These are phyloP conservation scores for Bovichtus diacanthus DNA, from an alignment of 2,797 vertebrate genomes.

Conservation along the genomic window DNA sequence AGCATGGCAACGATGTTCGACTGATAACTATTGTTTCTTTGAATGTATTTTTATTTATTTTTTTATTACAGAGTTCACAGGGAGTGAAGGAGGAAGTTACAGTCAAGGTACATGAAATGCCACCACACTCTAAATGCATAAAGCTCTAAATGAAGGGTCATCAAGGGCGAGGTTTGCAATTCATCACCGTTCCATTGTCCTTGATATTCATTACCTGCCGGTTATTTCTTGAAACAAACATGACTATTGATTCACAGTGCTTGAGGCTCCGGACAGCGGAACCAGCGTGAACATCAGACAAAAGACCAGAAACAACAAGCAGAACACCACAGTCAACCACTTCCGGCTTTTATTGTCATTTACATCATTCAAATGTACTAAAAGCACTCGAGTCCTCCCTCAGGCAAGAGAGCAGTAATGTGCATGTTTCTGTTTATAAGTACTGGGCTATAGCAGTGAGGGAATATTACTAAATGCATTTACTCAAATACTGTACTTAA, in stretches of 20 bases:
- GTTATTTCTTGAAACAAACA: constrained; percentile 31
- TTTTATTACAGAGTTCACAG: no score
- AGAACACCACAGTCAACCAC: not conserved
- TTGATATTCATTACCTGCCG: constrained; percentile 25
- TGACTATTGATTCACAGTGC: constrained; percentile 24
- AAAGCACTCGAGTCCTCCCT: not conserved
- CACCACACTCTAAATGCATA: not conserved
- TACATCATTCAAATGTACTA: not conserved
- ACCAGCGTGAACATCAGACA: constrained; percentile 28
- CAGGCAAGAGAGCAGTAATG: not conserved
- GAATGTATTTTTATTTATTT: no score
- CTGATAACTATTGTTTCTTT: no score
- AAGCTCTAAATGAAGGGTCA: not conserved
- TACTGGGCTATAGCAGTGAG: not conserved
- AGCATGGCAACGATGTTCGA: no score
- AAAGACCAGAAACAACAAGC: constrained; percentile 29
- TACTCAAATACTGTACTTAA: not conserved
- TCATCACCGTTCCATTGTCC: constrained; percentile 18
- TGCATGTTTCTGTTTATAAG: not conserved
- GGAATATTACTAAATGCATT: not conserved
- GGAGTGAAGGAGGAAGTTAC: not conserved
- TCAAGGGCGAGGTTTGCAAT: not conserved
- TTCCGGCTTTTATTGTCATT: constrained; percentile 30
- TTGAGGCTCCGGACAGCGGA: not conserved
- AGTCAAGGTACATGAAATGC: not conserved